A percentile compares a stretch with the other conserved stretches of the same genome.
Conservation (phyloP, 2,888 invertebrate species). For the Dryococelus australis region DNA sequence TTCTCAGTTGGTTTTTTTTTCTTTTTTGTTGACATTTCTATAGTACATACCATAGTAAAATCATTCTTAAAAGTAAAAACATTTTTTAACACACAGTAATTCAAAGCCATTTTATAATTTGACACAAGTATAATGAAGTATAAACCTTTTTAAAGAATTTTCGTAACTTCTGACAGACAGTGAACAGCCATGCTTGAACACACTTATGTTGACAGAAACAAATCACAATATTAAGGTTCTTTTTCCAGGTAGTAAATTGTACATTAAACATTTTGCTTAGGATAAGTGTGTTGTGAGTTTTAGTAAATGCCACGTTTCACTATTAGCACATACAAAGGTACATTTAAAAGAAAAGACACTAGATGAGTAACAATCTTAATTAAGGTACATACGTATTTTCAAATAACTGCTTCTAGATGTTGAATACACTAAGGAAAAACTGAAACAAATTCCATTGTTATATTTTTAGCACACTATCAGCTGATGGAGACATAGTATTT, state of each 20-base stretch:
- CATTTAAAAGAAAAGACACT: neutral
- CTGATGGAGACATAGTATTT: no score
- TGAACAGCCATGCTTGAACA: slow-evolving; percentile 10
- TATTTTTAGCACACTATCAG: no score
- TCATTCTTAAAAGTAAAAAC: neutral
- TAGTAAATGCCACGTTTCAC: neutral
- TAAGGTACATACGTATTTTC: neutral
- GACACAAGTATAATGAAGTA: neutral
- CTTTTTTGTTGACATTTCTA: neutral
- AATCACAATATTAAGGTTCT: slow-evolving; percentile 7
- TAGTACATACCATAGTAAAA: neutral
- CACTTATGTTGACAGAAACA: neutral
- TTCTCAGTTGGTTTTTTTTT: neutral
- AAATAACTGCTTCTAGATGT: neutral
- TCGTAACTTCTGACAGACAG: neutral
- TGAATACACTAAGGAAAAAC: neutral
- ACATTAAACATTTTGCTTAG: neutral
- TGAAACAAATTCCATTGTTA: neutral
- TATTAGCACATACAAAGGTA: neutral
- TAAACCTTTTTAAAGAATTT: neutral
- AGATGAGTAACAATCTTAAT: neutral
- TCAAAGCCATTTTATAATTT: neutral
- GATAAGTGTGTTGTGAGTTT: neutral
- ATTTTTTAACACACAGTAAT: neutral
- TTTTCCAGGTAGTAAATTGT: neutral